A percentile compares a stretch with the other conserved stretches of the same genome.
Evolutionary conservation across 2,797 vertebrate genomes (phyloP).

Genomic region (Naso thynnoides): DNA sequence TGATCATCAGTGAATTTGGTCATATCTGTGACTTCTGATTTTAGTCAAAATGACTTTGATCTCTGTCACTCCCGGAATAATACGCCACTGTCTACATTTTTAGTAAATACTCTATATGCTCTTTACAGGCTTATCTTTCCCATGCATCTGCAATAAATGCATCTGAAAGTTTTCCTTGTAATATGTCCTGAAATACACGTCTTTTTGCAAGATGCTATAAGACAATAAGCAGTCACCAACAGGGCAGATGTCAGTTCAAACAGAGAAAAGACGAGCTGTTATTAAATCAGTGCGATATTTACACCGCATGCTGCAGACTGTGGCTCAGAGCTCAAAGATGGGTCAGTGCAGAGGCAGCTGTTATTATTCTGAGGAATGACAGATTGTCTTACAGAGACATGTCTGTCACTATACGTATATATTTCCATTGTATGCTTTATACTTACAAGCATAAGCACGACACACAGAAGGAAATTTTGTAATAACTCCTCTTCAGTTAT

Average conservation of each 20-base stretch:
- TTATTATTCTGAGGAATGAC: constrained; percentile 20
- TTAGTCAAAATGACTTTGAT: background rate
- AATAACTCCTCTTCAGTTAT: background rate
- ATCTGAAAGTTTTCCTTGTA: constrained; percentile 1
- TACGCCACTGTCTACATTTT: background rate
- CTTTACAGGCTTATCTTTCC: background rate
- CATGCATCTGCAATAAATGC: constrained; percentile 2
- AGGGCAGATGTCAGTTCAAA: constrained; percentile 17
- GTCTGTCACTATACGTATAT: background rate
- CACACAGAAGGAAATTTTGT: background rate
- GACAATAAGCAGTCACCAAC: background rate
- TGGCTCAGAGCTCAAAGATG: constrained; percentile 10
- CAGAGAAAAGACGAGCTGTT: constrained; percentile 25
- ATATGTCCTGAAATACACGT: constrained; percentile 1
- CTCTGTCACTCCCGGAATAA: background rate
- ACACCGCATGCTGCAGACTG: constrained; percentile 10
- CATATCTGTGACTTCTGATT: background rate
- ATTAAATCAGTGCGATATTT: constrained; percentile 27
- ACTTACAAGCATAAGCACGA: background rate
- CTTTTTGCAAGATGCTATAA: background rate
- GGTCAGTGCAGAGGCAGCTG: background rate
- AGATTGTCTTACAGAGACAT: constrained; percentile 7
- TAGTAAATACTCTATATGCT: background rate
- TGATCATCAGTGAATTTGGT: background rate
- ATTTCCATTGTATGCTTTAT: constrained; percentile 7